Conservation (phyloP, 2,888 invertebrate species). For the Nemotelus pantherinus region DNA sequence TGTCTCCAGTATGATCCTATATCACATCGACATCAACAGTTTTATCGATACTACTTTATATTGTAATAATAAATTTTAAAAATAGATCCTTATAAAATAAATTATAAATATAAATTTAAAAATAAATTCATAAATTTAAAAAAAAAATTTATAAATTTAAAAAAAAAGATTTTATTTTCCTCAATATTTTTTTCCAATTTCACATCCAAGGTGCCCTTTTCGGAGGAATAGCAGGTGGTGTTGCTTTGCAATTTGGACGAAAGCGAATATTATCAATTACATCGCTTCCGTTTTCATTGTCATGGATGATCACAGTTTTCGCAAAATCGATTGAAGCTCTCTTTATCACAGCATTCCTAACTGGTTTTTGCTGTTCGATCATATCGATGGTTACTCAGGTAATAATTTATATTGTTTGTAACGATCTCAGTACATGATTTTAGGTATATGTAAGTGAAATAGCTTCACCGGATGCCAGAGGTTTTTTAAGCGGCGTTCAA, state of each 20-base stretch:
- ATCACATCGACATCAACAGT: too few species aligned
- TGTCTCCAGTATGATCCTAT: too few species aligned
- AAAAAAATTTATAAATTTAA: too few species aligned
- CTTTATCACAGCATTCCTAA: conserved; percentile 84
- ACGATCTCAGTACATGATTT: neutral
- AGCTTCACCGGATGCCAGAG: conserved; percentile 85
- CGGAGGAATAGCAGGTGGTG: conserved; percentile 79
- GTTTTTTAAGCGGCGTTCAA: conserved; percentile 84
- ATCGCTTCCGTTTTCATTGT: conserved; percentile 78
- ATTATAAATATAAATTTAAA: too few species aligned
- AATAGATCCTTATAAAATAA: too few species aligned
- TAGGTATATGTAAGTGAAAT: conserved; percentile 93
- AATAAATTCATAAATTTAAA: too few species aligned
- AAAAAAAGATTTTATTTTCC: too few species aligned
- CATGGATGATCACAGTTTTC: conserved; percentile 84
- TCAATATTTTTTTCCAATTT: conserved; percentile 34
- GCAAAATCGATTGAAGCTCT: conserved; percentile 82
- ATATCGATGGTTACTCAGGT: conserved; percentile 81
- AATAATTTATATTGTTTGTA: conserved; percentile 35
- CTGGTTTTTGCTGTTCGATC: conserved; percentile 83
- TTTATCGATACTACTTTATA: too few species aligned
- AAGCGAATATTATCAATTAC: conserved; percentile 75
- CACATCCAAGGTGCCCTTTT: conserved; percentile 71
- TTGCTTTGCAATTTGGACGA: conserved; percentile 77
- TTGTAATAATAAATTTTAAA: too few species aligned